A percentile compares a stretch with the other conserved stretches of the same genome.
Evolutionary conservation across 1,140 invertebrate genomes (phyloP).

Genomic region (Pararge aegeria): DNA sequence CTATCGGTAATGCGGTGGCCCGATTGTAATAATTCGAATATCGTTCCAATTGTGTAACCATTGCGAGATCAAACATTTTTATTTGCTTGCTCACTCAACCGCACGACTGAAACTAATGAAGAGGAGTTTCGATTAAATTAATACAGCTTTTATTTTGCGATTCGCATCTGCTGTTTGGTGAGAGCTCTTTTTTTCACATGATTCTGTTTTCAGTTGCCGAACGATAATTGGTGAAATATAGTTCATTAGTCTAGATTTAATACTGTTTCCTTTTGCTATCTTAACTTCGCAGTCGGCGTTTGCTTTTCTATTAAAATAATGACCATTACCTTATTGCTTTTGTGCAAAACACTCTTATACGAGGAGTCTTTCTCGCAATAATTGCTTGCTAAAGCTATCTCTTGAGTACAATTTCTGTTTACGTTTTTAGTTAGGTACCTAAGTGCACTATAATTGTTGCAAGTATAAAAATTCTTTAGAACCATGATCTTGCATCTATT

Average conservation of each 20-base stretch:
- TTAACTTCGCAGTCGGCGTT: constrained; percentile 20
- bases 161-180: constrained; percentile 43
- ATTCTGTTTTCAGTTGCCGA: constrained; percentile 8
- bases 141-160: constrained; percentile 65
- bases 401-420: background rate
- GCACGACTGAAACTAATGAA: constrained; percentile 72
- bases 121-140: constrained; percentile 73
- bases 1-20: constrained; percentile 27
- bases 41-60: constrained; percentile 56
- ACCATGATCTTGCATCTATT: too few relatives aligned
- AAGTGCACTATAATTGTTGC: too few relatives aligned
- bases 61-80: constrained; percentile 71
- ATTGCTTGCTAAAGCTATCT: background rate
- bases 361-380: background rate
- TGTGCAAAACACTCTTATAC: background rate
- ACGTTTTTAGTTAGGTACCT: background rate
- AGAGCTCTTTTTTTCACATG: constrained; percentile 29
- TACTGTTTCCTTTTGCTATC: constrained; percentile 37
- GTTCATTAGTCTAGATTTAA: constrained; percentile 46
- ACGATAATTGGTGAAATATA: constrained; percentile 15
- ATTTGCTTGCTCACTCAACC: constrained; percentile 70
- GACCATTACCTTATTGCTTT: constrained; percentile 11
- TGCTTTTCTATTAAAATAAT: constrained; percentile 19
- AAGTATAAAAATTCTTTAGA: too few relatives aligned
- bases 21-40: constrained; percentile 65